These are phyloP conservation scores for Hyla sarda DNA, from an alignment of 2,113 vertebrate genomes.

Conservation along the genomic window DNA sequence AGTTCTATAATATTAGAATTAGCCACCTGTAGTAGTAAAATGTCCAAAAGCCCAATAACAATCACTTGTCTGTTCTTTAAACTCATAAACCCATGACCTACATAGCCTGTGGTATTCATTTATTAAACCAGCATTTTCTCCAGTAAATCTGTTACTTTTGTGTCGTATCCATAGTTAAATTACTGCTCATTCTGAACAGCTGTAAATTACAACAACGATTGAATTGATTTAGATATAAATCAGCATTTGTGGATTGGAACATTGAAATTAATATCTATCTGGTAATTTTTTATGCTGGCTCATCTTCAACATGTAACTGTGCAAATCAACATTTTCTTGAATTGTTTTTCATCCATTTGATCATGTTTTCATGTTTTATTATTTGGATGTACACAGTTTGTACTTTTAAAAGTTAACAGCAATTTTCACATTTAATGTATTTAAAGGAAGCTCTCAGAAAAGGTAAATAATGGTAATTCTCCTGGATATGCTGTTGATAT, in stretches of 20 bases:
- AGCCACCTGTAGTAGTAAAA: neutral
- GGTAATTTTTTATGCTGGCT: neutral
- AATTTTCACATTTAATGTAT: too few relatives aligned
- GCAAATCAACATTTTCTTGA: neutral
- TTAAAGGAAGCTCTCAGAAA: too few relatives aligned
- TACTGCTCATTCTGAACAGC: neutral
- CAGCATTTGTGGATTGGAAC: slow-evolving; percentile 13
- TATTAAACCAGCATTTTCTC: neutral
- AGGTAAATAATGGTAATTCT: too few relatives aligned
- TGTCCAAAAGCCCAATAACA: too few relatives aligned
- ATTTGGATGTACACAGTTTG: neutral
- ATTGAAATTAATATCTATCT: slow-evolving; percentile 4
- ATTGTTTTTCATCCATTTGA: neutral
- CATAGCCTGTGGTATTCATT: neutral
- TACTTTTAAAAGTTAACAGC: too few relatives aligned
- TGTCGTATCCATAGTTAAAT: neutral
- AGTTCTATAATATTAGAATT: neutral
- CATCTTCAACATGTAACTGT: neutral
- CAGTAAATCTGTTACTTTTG: neutral
- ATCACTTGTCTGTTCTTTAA: neutral
- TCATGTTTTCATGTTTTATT: neutral
- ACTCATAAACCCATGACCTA: neutral
- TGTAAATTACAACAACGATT: neutral
- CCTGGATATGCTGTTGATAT: too few relatives aligned
- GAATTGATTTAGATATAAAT: slow-evolving; percentile 6